Evolutionary conservation across 2,888 invertebrate genomes (phyloP).

Genomic region (Phytoseiulus persimilis): DNA sequence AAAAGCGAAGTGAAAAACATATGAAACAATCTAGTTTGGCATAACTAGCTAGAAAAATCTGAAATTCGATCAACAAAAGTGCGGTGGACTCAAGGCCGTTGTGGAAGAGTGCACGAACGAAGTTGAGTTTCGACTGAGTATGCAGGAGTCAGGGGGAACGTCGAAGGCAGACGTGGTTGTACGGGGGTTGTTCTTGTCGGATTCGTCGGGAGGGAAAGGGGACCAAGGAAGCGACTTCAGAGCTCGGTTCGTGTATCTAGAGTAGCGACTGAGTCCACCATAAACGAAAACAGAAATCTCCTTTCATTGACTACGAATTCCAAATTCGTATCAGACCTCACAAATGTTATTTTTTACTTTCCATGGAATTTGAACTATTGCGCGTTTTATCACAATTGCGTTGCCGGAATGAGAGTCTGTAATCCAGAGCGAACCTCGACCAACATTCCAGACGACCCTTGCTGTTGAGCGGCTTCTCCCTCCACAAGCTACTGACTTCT

Average conservation of each 20-base stretch:
- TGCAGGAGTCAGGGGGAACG: no score
- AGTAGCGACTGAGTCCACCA: neutral
- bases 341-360: neutral
- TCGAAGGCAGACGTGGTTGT: no score
- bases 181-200: no score
- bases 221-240: neutral
- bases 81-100: no score
- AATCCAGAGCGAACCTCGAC: neutral
- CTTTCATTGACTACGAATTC: neutral
- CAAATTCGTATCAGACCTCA: neutral
- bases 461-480: neutral
- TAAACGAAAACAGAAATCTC: neutral
- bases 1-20: no score
- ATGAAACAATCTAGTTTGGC: no score
- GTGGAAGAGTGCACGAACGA: no score
- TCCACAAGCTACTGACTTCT: neutral
- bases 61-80: no score
- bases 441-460: neutral
- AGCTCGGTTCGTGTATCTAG: neutral
- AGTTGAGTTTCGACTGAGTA: no score
- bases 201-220: no score
- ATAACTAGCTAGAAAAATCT: no score
- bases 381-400: constrained; percentile 5
- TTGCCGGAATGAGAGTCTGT: neutral
- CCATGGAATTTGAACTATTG: neutral